Evolutionary conservation across 2,797 vertebrate genomes (phyloP), one percentile per base, ranked within the genome.

Genomic region (Gymnoscopelus microlampas): DNA sequence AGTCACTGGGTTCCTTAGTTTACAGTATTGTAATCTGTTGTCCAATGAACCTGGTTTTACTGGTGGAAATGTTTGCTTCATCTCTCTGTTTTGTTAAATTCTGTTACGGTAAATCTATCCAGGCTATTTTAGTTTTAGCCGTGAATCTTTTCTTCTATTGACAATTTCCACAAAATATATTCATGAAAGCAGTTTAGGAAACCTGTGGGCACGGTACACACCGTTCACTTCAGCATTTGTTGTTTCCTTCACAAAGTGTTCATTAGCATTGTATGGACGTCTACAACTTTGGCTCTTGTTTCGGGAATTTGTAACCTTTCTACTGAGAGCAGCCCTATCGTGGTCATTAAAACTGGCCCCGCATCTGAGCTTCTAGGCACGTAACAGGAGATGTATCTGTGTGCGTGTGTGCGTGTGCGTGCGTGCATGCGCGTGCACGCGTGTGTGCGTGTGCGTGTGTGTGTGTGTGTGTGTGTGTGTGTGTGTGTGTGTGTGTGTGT

Each of bases 11-110:
- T 48, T 71, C 39, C 11, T 57, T 1, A 53, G 12, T 49, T 64
- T 50, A 23, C 9, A 70, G 24, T 26, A 48, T 23, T 62, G 26
- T 24, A 62, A 62, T 24, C 60, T 56, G n/a, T 70, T 57, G 4
- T 56, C 59, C 35, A 70, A 56, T 56, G 35, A 70, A 26, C 23
- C 39, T 4, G n/a, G 51, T 71, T 39, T 58, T 19, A 58, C 14
- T 51, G 39, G 5, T 15, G 57, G 4, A 3, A 58, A 5, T 58
- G 2, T 64, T 58, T n/a, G 54, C 19, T 59, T 59, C 29, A 53
- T 59, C 48, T 13, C 47, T 56, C 8, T 48, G 35, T 49, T 63
- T 70, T 51, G 56, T 70, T 49, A 48, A 56, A 65, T 48, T 26
- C 19, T 47, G 63, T n/a, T 26, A 4, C 47, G 11, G 13, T 26